These are phyloP conservation scores for Triplophysa siluroides DNA, from an alignment of 2,113 vertebrate species.

Conservation along the genomic window DNA sequence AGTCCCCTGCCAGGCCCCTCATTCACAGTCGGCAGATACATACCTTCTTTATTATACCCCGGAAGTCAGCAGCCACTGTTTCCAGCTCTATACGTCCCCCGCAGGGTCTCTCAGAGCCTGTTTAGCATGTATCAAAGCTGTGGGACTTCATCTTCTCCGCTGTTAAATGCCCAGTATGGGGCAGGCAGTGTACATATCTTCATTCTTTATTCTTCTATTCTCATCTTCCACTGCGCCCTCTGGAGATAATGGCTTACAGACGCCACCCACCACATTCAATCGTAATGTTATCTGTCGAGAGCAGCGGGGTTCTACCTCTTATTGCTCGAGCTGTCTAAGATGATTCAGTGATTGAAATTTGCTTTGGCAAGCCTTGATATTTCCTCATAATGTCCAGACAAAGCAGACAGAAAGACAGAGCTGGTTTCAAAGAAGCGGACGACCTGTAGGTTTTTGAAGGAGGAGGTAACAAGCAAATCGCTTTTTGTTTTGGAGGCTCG, in stretches of 20 bases:
- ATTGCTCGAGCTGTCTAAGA: background rate
- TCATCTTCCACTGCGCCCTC: slow-evolving; percentile 20
- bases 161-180: slow-evolving; percentile 21
- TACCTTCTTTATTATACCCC: background rate
- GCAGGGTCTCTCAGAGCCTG: background rate
- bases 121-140: slow-evolving; percentile 33
- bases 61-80: slow-evolving; percentile 14
- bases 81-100: background rate
- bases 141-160: background rate
- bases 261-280: slow-evolving; percentile 1
- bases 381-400: background rate
- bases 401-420: slow-evolving; percentile 7
- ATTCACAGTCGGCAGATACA: background rate
- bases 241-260: background rate
- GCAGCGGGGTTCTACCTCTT: background rate
- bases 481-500: background rate
- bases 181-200: slow-evolving; percentile 9
- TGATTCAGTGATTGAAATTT: slow-evolving; percentile 9
- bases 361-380: background rate
- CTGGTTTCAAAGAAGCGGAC: background rate
- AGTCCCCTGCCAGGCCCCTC: background rate
- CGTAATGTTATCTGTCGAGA: background rate
- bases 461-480: background rate
- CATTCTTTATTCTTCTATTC: slow-evolving; percentile 15
- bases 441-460: slow-evolving; percentile 6